Conservation (phyloP, 2,888 invertebrate species). For the Bimastos eiseni region DNA sequence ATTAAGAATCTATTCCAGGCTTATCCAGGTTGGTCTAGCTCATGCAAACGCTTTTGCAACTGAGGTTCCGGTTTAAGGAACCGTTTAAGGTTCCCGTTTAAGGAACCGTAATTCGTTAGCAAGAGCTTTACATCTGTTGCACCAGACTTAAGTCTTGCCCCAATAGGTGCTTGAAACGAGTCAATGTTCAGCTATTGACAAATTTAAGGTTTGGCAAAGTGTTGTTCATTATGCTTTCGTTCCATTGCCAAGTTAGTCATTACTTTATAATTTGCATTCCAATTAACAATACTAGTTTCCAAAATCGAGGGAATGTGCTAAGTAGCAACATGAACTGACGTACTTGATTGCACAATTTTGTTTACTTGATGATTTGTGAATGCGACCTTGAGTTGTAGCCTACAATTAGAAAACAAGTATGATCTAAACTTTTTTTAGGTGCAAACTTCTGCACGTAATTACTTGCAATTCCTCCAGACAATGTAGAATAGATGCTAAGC, state of each 20-base stretch:
- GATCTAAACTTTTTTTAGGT: too few relatives aligned
- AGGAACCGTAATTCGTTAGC: too few relatives aligned
- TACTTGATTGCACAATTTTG: background rate
- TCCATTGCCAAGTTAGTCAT: too few relatives aligned
- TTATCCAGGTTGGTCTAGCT: background rate
- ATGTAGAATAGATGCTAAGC: too few relatives aligned
- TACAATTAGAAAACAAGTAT: too few relatives aligned
- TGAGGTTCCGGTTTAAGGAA: background rate
- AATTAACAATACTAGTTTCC: background rate
- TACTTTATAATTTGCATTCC: background rate
- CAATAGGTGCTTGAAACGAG: background rate
- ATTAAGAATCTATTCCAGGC: background rate
- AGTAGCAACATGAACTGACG: background rate
- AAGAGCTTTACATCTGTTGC: background rate
- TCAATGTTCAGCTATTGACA: background rate
- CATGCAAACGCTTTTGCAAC: background rate
- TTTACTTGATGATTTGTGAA: background rate
- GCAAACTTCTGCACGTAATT: too few relatives aligned
- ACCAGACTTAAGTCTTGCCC: background rate
- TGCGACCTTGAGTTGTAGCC: background rate
- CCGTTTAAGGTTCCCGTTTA: too few relatives aligned
- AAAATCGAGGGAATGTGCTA: background rate
- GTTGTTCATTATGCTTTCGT: too few relatives aligned
- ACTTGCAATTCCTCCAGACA: too few relatives aligned
- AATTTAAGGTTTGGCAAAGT: background rate